Conservation (phyloP, 2,113 vertebrate genomes). For the Phyllopteryx taeniolatus region DNA sequence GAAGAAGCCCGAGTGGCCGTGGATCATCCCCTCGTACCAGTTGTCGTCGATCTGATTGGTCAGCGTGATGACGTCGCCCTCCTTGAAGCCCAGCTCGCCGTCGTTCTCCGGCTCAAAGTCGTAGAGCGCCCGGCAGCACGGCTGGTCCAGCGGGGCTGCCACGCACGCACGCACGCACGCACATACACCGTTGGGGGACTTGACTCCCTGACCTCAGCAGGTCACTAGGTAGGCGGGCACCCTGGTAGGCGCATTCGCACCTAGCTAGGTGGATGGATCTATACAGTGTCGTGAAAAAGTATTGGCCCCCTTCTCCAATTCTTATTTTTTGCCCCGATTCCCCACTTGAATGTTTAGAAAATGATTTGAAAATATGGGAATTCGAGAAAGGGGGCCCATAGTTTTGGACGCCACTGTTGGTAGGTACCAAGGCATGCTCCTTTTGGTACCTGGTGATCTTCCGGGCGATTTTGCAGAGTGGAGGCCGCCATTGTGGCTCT, state of each 20-base stretch:
- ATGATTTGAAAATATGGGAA: too few species aligned
- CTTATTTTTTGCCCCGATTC: too few species aligned
- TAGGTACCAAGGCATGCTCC: neutral
- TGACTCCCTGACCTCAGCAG: too few species aligned
- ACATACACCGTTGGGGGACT: neutral
- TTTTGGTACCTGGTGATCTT: conserved; percentile 65
- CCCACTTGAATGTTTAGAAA: too few species aligned
- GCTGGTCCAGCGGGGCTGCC: conserved; percentile 84
- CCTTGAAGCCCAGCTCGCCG: conserved; percentile 93
- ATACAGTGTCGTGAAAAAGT: too few species aligned
- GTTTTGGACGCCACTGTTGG: neutral
- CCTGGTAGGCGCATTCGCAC: too few species aligned
- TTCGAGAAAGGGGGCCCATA: too few species aligned
- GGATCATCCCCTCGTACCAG: conserved; percentile 96
- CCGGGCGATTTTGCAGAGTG: conserved; percentile 84
- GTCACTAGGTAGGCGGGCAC: too few species aligned
- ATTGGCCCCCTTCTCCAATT: too few species aligned
- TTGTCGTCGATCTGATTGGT: conserved; percentile 97
- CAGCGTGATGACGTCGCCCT: conserved; percentile 90
- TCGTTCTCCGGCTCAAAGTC: conserved; percentile 97
- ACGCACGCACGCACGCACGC: neutral
- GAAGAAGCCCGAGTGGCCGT: conserved; percentile 95
- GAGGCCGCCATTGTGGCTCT: conserved; percentile 90
- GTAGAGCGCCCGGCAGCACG: conserved; percentile 90
- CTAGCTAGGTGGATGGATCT: too few species aligned